Evolutionary conservation across 2,113 vertebrate species (phyloP).

Genomic region (Petroica traversi): DNA sequence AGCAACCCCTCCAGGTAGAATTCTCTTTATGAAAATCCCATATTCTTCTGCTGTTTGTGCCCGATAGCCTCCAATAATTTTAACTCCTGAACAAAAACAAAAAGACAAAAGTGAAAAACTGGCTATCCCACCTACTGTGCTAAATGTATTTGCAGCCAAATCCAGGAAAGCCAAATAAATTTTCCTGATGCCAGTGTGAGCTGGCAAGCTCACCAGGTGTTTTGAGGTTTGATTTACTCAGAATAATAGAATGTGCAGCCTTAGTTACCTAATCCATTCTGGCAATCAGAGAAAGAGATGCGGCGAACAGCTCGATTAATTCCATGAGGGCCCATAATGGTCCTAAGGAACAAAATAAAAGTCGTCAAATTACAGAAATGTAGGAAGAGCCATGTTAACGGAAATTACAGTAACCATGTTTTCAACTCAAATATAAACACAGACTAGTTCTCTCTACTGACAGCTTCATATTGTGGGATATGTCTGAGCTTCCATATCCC

Average conservation of each 20-base stretch:
- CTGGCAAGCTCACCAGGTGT: neutral
- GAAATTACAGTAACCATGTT: neutral
- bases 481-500: neutral
- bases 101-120: neutral
- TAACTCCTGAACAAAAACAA: slow-evolving; percentile 76
- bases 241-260: neutral
- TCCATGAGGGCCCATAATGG: slow-evolving; percentile 85
- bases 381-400: neutral
- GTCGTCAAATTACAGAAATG: neutral
- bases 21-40: slow-evolving; percentile 85
- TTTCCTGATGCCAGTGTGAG: neutral
- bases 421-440: neutral
- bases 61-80: slow-evolving; percentile 84
- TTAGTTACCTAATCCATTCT: slow-evolving; percentile 82
- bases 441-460: neutral
- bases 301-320: slow-evolving; percentile 81
- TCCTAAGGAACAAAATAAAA: slow-evolving; percentile 71
- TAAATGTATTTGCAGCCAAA: neutral
- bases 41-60: slow-evolving; percentile 83
- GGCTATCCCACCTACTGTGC: neutral
- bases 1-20: slow-evolving; percentile 80
- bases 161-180: neutral
- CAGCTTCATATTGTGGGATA: neutral
- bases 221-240: neutral
- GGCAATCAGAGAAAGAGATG: slow-evolving; percentile 82